Base-by-base conservation (phyloP, 2,888 invertebrate species). In the Xiphydria camelus region DNA sequence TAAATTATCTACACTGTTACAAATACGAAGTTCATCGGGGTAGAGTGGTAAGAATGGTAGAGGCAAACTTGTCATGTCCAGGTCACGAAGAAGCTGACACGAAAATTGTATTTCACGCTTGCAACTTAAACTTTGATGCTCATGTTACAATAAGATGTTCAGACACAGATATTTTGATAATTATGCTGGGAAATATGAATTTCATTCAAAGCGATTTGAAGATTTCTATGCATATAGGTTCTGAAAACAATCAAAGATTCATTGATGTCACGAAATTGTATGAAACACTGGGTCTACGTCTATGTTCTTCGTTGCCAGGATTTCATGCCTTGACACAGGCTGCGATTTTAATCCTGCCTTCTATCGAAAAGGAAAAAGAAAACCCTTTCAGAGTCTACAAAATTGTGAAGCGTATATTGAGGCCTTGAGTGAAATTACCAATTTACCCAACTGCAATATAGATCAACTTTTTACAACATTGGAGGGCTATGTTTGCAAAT, bases 261-360 rank as follows among this genome's bases (percentile, higher is more conserved):
- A 5, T 38, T 9, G 7, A 38, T 17, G 19, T 38, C 17, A 38
- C 38, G 3, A 17, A 38, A 38, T 25, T 38, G 15, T 38, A 17
- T 17, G 25, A 26, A 38, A 38, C n/a, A 38, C 39, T 52, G 18
- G 46, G 49, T 12, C 6, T 19, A 9, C 10, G 29, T 41, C 41
- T 45, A 12, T 45, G 39, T n/a, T 17, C 18, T 18, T 32, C 43
- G 2, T 45, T 51, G 23, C 41, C 45, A 15, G 42, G 36, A 4
- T 47, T 51, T 26, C 44, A 47, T 36, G 51, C 43, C 1, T 15
- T 48, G n/a, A n/a, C n/a, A n/a, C n/a, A n/a, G 44, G 46, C 12
- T 51, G 51, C 23, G 41, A 48, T 43, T 45, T 40, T 25, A 48
- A 48, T 12, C 51, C 43, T 9, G 36, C 48, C 18, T 46, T 48